Conservation (phyloP, 2,888 invertebrate species). For the Frankliniella fusca region DNA sequence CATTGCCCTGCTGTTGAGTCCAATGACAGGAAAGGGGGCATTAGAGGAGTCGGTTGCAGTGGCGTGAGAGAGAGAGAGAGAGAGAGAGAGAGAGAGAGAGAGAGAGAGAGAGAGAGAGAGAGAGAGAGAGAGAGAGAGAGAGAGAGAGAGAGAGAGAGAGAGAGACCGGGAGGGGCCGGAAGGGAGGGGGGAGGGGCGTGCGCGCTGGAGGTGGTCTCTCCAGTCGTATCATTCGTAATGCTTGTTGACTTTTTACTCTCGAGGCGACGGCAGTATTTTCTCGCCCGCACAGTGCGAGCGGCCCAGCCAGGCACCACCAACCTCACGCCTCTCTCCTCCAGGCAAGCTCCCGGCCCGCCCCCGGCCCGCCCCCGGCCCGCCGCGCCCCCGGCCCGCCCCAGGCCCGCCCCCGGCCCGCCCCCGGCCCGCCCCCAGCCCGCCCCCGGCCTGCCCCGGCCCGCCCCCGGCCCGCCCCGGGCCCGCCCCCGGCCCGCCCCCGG, state of each 20-base stretch:
- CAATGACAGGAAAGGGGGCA: background rate
- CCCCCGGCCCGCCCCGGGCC: too few species aligned
- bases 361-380: background rate
- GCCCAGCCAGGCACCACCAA: background rate
- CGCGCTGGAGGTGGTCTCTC: background rate
- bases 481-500: background rate
- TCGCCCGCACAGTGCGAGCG: background rate
- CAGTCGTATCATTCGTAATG: constrained; percentile 22
- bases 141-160: background rate
- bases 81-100: background rate
- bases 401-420: background rate
- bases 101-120: background rate
- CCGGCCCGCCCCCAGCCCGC: too few species aligned
- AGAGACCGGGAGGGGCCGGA: background rate
- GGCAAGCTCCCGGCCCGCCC: background rate
- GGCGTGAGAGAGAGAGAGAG: background rate
- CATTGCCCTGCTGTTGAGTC: background rate
- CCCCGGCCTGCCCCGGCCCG: too few species aligned
- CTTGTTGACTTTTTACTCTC: constrained; percentile 9
- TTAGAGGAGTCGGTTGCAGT: background rate
- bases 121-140: background rate
- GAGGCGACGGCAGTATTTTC: constrained; percentile 23
- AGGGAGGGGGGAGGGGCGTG: background rate
- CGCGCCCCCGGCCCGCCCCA: background rate
- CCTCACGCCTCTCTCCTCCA: background rate